Base-by-base conservation (phyloP, 2,888 invertebrate species). In the Drosophila birchii region DNA sequence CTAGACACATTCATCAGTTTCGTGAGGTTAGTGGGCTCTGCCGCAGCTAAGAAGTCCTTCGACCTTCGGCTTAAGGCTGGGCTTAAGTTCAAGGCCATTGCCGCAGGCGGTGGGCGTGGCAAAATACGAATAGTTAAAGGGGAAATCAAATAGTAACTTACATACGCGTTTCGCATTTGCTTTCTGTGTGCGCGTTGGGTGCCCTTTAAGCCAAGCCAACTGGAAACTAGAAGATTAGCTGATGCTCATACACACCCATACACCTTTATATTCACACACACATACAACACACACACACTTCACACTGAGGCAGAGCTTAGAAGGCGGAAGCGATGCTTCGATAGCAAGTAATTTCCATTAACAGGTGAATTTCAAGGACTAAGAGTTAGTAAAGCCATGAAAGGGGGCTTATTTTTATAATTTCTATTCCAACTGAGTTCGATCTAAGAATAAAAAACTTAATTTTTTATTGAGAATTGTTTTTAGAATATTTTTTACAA, bases 1-100 rank as follows among this genome's bases (percentile, higher is more conserved):
- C 91, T 89, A 91, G 90, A 91, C 91, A 91, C 82, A 90, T 90
- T 91, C 73, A 78, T 86, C 78, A 75, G 73, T 54, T 62, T 55
- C 32, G 69, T 44, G 44, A 58, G 54, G 57, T 57, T 47, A 77
- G 89, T 87, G 74, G 78, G 85, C 82, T 64, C 62, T 67, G 67
- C 69, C 73, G 72, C 62, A 64, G 73, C 62, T 75, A 54, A 72
- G 45, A 71, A 45, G 39, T 72, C 43, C 54, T 18, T 43, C 9
- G 32, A 49, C 47, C 60, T 58, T 45, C 20, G 26, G 26, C n/a
- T 43, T 26, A 16, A 51, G 34, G 20, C 38, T 41, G 26, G 38
- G 18, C 49, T 51, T 39, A 43, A 68, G 76, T 75, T 75, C 75
- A 88, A 79, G 81, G 75, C 61, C 81, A 78, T 62, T 75, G 72